Percentiles rank a stretch among this genome's conserved stretches.
Conservation (phyloP, 2,888 invertebrate species). For the Coronaproctus castanopsis region DNA sequence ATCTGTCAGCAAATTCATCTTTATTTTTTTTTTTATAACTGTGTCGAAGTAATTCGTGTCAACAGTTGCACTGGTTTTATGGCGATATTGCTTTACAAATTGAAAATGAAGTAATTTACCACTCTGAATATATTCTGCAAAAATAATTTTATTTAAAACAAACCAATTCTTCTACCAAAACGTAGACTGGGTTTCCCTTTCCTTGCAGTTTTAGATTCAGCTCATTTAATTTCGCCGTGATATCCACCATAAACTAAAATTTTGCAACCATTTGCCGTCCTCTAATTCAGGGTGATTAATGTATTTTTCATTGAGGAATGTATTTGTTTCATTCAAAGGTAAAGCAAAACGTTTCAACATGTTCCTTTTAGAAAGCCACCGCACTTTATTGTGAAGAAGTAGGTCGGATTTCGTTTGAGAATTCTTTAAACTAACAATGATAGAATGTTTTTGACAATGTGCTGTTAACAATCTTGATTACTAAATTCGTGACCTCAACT, state of each 20-base stretch:
- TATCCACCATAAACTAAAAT: conserved; percentile 4
- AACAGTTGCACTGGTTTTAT: conserved; percentile 15
- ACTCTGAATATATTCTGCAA: conserved; percentile 14
- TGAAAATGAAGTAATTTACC: conserved; percentile 1
- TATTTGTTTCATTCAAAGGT: conserved; percentile 9
- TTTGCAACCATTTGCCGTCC: conserved; percentile 20
- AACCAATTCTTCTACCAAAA: background rate
- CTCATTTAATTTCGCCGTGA: background rate
- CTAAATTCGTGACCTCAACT: conserved; percentile 19
- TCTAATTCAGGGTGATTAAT: conserved; percentile 2
- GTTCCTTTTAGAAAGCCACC: conserved; percentile 18
- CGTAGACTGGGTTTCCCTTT: conserved; percentile 19
- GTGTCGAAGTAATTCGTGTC: conserved; percentile 6
- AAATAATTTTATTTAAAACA: conserved; percentile 13
- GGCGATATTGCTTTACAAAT: conserved; percentile 16
- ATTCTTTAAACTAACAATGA: conserved; percentile 18
- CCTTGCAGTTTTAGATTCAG: conserved; percentile 17
- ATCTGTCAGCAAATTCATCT: background rate
- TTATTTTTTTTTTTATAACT: conserved; percentile 1
- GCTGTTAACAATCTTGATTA: conserved; percentile 12
- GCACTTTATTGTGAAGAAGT: conserved; percentile 9
- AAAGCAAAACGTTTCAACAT: conserved; percentile 19
- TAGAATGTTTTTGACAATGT: conserved; percentile 18
- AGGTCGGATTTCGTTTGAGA: conserved; percentile 17
- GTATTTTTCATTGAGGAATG: background rate